Base-by-base conservation (phyloP, 1,140 invertebrate species). In the Scaptodrosophila lebanonensis region DNA sequence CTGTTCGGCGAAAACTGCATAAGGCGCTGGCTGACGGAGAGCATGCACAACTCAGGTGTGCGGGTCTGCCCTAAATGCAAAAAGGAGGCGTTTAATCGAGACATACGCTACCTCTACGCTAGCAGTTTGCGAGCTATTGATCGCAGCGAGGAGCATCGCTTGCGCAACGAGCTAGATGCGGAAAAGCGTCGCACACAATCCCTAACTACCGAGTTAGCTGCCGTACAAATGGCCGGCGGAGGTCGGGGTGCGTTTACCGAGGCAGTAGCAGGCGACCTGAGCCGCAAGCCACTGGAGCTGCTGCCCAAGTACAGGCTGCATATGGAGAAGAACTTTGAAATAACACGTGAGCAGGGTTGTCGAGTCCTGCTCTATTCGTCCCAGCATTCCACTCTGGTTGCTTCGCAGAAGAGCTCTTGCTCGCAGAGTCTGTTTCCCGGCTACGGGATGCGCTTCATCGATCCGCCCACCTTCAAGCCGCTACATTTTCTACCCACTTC, bases 1-100 rank as follows among this genome's bases (percentile, higher is more conserved):
- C 87, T 98, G 1, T 98, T 97, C 88, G 96, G 96, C 0, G 87
- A 92, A 4, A 90, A 89, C 36, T 98, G 97, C 85, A 94, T 98
- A 13, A 89, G 92, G 25, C 90, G 91, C 36, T 98, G 96, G 96
- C 82, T 98, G 1, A 85, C 70, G 5, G 83, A 86, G 27, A 83
- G 83, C 29, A 58, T 57, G 5, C 72, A 64, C 2, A 87, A 87
- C 39, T 84, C 87, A 0, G 88, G 87, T 3, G 84, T 88, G 1
- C 88, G 89, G 20, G 85, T 85, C 3, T 98, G 97, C 87, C 97
- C 97, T 0, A 94, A 95, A 38, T 98, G 97, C 85, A 98, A 98
- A 85, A 89, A 89, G 16, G 93, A 92, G 87, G 93, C 95, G 0
- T 79, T 87, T 3, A 83, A 90, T 12, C 91, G 89, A 67, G 96